Evolutionary conservation across 2,113 vertebrate genomes (phyloP), one percentile per base, ranked within the genome.

Genomic region (Sorex araneus): DNA sequence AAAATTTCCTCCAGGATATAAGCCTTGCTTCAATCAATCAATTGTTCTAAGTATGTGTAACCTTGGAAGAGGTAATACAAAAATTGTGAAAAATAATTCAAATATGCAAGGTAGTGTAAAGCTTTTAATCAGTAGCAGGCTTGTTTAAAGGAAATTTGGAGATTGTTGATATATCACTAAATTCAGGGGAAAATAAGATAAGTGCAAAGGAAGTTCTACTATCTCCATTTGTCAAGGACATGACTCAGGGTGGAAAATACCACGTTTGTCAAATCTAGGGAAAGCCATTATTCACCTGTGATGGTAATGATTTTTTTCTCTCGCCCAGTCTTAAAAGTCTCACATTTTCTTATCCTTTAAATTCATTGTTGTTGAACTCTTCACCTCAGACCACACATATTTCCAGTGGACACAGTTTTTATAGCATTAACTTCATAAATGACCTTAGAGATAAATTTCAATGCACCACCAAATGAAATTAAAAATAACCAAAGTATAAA

Each of bases 31-130:
- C 36, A 95, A 94, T 18, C 69, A 84, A 89, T 94, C 67, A 91
- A 57, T 93, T 91, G 11, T 84, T 95, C 34, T 75, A 84, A 85
- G 64, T 86, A 88, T 79, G 50, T 45, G 3, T 86, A 94, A 87
- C 36, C 71, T 85, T 90, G 21, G 43, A 90, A 92, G 3, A 6
- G 27, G 12, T 88, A 76, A 90, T 78, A 93, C 25, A 91, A 95
- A 90, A 95, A 70, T 81, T 60, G 89, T 85, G 25, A 81, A 95
- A 96, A 93, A 45, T 84, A 89, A 67, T 87, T 45, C 69, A 93
- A 90, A 95, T 84, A 32, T 79, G 8, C 43, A 82, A 87, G 69
- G 36, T 50, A 92, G 28, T 77, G 15, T 91, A 89, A 92, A 74
- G 32, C 40, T 95, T 57, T 71, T 45, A 25, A 77, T 91, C n/a